phyloP scores from a whole-genome alignment of 2,888 invertebrate genomes.

The Nymphalis c-album region DNA sequence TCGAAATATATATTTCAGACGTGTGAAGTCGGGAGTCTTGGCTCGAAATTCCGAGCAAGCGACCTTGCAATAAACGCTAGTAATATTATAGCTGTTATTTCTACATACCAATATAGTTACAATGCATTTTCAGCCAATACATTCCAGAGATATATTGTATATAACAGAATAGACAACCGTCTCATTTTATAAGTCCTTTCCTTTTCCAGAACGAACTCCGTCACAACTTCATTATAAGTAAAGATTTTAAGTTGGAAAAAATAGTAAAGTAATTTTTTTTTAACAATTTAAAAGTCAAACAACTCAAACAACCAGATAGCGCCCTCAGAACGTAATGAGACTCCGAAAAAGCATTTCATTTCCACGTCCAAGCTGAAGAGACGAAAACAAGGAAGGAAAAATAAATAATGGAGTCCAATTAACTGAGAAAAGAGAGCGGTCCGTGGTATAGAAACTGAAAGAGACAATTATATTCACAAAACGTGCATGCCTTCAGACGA shows the following conservation, averaged over 20 bases:
- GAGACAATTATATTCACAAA: conserved; percentile 28
- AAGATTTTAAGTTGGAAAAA: not conserved
- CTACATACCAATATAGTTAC: too few relatives aligned
- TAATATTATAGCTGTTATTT: too few relatives aligned
- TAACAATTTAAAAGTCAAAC: conserved; percentile 14
- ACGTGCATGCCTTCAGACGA: conserved; percentile 25
- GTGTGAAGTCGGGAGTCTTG: too few relatives aligned
- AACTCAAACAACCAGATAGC: conserved; percentile 29
- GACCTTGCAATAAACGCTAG: too few relatives aligned
- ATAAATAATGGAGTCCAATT: conserved; percentile 67
- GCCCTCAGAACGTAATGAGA: conserved; percentile 35
- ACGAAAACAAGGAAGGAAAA: conserved; percentile 58
- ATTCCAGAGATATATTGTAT: too few relatives aligned
- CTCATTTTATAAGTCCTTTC: not conserved
- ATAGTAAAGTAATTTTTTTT: not conserved
- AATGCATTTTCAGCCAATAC: too few relatives aligned
- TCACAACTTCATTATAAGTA: not conserved
- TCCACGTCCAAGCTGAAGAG: conserved; percentile 52
- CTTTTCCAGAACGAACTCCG: not conserved
- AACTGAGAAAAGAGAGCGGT: conserved; percentile 50
- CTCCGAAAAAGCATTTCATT: conserved; percentile 53
- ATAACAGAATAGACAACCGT: too few relatives aligned
- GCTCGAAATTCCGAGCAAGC: too few relatives aligned
- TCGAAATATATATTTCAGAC: too few relatives aligned
- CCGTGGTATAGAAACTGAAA: conserved; percentile 18